phyloP scores from a whole-genome alignment of 2,113 vertebrate genomes.

The Chaetorhynchus papuensis region DNA sequence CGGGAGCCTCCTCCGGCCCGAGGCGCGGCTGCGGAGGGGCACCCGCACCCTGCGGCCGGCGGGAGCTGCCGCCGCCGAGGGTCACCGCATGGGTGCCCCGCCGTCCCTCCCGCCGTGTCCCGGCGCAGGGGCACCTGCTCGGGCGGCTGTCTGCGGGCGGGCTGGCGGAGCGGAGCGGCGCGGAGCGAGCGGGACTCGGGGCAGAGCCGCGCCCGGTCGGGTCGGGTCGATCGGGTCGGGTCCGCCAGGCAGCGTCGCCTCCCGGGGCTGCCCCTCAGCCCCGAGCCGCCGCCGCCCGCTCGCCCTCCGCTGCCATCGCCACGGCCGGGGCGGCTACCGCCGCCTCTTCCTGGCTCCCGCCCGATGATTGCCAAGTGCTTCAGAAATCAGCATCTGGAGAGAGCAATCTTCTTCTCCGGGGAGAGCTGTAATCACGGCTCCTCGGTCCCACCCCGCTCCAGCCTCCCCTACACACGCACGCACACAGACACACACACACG shows the following conservation, averaged over 20 bases:
- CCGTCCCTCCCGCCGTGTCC: neutral
- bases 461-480: slow-evolving; percentile 34
- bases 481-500: neutral
- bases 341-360: slow-evolving; percentile 26
- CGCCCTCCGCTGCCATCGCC: slow-evolving; percentile 11
- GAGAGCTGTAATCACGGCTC: slow-evolving; percentile 69
- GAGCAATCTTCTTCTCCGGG: slow-evolving; percentile 68
- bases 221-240: neutral
- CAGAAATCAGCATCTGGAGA: slow-evolving; percentile 78
- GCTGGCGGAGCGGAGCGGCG: neutral
- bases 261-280: neutral
- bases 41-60: neutral
- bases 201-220: neutral
- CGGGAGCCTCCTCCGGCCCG: neutral
- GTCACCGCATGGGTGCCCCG: neutral
- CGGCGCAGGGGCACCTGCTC: neutral
- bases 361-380: slow-evolving; percentile 69
- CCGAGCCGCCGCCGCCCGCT: neutral
- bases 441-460: slow-evolving; percentile 66
- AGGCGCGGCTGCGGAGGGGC: neutral
- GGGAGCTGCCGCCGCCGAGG: neutral
- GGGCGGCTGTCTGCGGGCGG: neutral
- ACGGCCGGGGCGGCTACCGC: slow-evolving; percentile 23
- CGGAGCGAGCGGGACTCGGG: neutral
- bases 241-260: neutral